Percentiles rank a stretch among this genome's conserved stretches.
Evolutionary conservation across 2,113 vertebrate species (phyloP).

Genomic region (Ochotona curzoniae): DNA sequence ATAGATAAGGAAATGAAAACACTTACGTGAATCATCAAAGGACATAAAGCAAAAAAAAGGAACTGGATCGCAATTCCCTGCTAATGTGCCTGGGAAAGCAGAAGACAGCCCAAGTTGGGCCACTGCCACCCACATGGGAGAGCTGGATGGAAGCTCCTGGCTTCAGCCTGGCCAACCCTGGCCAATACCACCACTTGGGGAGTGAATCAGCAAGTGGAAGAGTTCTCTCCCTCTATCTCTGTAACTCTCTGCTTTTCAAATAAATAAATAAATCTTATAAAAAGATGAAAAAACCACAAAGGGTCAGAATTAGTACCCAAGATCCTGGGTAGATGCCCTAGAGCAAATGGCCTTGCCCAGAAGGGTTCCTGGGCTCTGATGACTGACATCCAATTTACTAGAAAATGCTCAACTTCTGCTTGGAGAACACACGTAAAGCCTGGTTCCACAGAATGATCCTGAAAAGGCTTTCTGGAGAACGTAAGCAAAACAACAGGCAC

Average conservation of each 20-base stretch:
- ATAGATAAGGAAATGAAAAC: slow-evolving; percentile 17
- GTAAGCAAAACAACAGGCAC: not conserved
- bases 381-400: not conserved
- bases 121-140: too few relatives aligned
- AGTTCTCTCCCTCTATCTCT: too few relatives aligned
- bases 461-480: slow-evolving; percentile 54
- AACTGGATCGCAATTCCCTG: too few relatives aligned
- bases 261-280: too few relatives aligned
- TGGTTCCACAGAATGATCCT: slow-evolving; percentile 29
- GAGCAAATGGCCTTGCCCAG: not conserved
- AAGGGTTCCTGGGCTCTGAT: not conserved
- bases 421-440: not conserved
- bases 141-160: too few relatives aligned
- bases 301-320: not conserved
- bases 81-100: too few relatives aligned
- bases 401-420: not conserved
- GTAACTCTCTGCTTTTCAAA: too few relatives aligned
- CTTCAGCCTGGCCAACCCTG: too few relatives aligned
- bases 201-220: too few relatives aligned
- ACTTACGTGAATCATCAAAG: slow-evolving; percentile 4
- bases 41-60: not conserved
- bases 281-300: too few relatives aligned
- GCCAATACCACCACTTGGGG: too few relatives aligned
- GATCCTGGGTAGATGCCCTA: not conserved
- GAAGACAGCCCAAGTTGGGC: too few relatives aligned